Conservation (phyloP, 2,888 invertebrate genomes). For the Perdita meconis region DNA sequence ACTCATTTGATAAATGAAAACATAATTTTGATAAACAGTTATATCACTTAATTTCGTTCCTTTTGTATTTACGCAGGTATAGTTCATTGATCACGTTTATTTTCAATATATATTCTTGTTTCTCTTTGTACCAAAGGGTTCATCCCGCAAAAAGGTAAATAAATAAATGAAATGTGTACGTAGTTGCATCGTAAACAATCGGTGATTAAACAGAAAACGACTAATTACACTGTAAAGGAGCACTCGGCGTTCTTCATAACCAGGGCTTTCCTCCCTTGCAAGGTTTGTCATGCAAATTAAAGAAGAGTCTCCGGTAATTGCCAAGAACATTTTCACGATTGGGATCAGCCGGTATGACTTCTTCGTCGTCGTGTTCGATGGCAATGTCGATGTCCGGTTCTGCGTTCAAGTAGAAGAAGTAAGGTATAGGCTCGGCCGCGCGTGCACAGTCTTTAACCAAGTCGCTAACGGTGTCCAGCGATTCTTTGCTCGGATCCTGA, state of each 20-base stretch:
- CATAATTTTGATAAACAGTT: too few relatives aligned
- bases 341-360: slow-evolving; percentile 60
- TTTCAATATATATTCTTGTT: too few relatives aligned
- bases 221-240: too few relatives aligned
- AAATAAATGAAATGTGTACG: too few relatives aligned
- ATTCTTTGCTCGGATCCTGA: background rate
- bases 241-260: slow-evolving; percentile 26
- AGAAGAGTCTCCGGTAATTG: slow-evolving; percentile 64
- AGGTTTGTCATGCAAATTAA: slow-evolving; percentile 72
- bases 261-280: slow-evolving; percentile 62
- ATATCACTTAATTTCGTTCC: too few relatives aligned
- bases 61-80: too few relatives aligned
- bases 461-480: slow-evolving; percentile 2
- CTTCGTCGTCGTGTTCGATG: slow-evolving; percentile 71
- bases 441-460: slow-evolving; percentile 40
- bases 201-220: too few relatives aligned
- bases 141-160: too few relatives aligned
- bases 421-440: slow-evolving; percentile 66
- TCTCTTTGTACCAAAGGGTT: too few relatives aligned
- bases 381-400: slow-evolving; percentile 69
- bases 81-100: too few relatives aligned
- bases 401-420: slow-evolving; percentile 66
- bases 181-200: too few relatives aligned
- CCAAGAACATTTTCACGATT: slow-evolving; percentile 67
- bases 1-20: too few relatives aligned